A percentile compares a stretch with the other conserved stretches of the same genome.
Conservation (phyloP, 2,888 invertebrate genomes). For the Scaptomyza tumidula region DNA sequence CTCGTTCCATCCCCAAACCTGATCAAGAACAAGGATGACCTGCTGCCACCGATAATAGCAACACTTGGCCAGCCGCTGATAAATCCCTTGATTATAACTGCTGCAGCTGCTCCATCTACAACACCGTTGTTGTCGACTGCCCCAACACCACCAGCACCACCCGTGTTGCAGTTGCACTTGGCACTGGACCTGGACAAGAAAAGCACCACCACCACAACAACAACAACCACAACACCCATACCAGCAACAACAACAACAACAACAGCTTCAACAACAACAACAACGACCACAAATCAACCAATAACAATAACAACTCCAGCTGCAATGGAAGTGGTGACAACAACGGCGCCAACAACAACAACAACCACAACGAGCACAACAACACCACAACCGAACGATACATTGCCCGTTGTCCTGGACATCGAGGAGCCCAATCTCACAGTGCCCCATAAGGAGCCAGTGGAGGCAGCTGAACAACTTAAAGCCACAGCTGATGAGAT, state of each 20-base stretch:
- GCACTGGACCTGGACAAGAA: slow-evolving; percentile 43
- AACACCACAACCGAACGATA: slow-evolving; percentile 65
- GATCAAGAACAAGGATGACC: slow-evolving; percentile 75
- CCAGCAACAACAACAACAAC: neutral
- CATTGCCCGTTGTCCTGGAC: slow-evolving; percentile 67
- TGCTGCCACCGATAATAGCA: slow-evolving; percentile 79
- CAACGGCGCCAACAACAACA: slow-evolving; percentile 73
- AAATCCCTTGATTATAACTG: slow-evolving; percentile 68
- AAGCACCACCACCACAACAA: slow-evolving; percentile 43
- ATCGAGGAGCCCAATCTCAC: slow-evolving; percentile 59
- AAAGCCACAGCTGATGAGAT: slow-evolving; percentile 17
- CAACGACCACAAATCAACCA: neutral
- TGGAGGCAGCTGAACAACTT: neutral
- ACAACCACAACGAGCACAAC: slow-evolving; percentile 67
- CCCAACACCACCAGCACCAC: slow-evolving; percentile 22
- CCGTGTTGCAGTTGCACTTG: slow-evolving; percentile 16
- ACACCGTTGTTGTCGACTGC: slow-evolving; percentile 23
- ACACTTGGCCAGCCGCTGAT: slow-evolving; percentile 72
- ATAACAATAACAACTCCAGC: slow-evolving; percentile 27
- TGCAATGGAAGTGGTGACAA: slow-evolving; percentile 52
- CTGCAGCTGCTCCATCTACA: slow-evolving; percentile 22
- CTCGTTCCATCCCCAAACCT: slow-evolving; percentile 80
- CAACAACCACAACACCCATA: slow-evolving; percentile 31
- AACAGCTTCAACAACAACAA: neutral
- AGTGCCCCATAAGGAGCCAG: slow-evolving; percentile 17